Conservation (phyloP, 2,797 vertebrate genomes). For the Sphaeramia orbicularis region DNA sequence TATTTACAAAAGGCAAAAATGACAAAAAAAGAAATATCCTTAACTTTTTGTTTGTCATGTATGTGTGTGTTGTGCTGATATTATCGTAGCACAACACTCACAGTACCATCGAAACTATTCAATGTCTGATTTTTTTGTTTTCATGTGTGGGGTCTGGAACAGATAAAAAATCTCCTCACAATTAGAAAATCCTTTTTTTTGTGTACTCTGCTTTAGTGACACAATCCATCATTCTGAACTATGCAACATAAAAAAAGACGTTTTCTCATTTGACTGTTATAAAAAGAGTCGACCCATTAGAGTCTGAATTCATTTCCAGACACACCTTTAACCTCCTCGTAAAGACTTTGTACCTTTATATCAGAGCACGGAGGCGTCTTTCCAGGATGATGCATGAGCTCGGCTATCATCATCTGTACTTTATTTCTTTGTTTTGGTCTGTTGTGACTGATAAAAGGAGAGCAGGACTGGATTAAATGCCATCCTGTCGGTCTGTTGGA, state of each 20-base stretch:
- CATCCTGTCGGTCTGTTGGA: constrained; percentile 9
- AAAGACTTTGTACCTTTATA: background rate
- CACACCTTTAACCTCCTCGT: background rate
- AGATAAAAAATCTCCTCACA: too few species aligned
- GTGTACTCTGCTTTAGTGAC: constrained; percentile 10
- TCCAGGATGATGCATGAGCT: background rate
- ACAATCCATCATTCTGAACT: background rate
- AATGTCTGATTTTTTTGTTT: too few species aligned
- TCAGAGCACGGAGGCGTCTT: background rate
- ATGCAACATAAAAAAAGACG: background rate
- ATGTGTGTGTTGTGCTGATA: too few species aligned
- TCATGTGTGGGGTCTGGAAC: too few species aligned
- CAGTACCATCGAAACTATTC: too few species aligned
- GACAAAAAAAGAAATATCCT: too few species aligned
- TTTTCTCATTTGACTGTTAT: constrained; percentile 3
- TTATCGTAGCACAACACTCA: too few species aligned
- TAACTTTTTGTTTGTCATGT: too few species aligned
- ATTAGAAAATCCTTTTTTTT: too few species aligned
- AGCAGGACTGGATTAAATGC: constrained; percentile 13
- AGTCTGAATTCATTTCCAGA: background rate
- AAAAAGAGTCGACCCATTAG: constrained; percentile 5
- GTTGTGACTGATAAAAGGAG: constrained; percentile 10
- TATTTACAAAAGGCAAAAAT: too few species aligned
- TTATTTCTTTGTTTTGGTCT: constrained; percentile 1
- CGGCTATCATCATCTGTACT: background rate